Evolutionary conservation across 2,113 vertebrate genomes (phyloP).

Genomic region (Sapayoa aenigma): DNA sequence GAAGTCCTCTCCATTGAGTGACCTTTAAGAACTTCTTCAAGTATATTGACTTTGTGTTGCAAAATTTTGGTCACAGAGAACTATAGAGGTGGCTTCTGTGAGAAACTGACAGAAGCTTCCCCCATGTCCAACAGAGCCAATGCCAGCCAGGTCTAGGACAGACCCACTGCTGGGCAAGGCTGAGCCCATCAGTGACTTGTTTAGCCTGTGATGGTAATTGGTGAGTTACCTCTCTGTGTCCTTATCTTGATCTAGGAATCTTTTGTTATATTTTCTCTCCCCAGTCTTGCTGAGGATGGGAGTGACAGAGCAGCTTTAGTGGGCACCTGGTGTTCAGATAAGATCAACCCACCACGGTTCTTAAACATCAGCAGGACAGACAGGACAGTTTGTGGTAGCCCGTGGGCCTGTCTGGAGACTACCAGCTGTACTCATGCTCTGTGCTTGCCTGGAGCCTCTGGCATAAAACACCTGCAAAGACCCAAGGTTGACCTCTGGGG

Average conservation of each 20-base stretch:
- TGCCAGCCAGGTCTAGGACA: rapidly evolving
- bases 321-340: neutral
- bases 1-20: neutral
- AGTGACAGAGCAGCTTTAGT: neutral
- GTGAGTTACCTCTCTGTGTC: neutral
- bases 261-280: neutral
- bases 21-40: neutral
- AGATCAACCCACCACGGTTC: neutral
- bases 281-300: neutral
- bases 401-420: neutral
- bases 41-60: neutral
- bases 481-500: rapidly evolving
- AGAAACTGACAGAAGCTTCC: neutral
- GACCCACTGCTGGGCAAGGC: neutral
- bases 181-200: neutral
- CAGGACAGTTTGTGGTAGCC: neutral
- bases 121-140: neutral
- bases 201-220: neutral
- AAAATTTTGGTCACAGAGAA: neutral
- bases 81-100: neutral
- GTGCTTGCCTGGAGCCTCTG: neutral
- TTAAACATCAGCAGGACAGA: neutral
- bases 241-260: neutral
- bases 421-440: neutral
- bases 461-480: neutral